Evolutionary conservation across 23 tunicate species (phyloP).

Genomic region (Diplosoma virens): DNA sequence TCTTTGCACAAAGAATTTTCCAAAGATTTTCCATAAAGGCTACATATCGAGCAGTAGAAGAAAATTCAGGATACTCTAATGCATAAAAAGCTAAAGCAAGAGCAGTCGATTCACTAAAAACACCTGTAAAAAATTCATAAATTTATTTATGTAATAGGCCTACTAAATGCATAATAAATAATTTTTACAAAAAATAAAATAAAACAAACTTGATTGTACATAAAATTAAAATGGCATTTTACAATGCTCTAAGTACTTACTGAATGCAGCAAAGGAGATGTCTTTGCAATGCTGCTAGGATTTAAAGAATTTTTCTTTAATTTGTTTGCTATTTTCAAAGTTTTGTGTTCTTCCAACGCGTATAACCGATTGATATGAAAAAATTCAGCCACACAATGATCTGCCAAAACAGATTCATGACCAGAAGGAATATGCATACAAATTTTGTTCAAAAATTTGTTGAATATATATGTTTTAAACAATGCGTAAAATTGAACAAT

Average conservation of each 20-base stretch:
- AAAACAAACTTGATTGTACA: no score
- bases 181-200: no score
- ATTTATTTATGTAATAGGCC: no score
- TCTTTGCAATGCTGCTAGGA: slow-evolving; percentile 17
- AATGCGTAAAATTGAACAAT: slow-evolving; percentile 13
- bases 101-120: slow-evolving; percentile 17
- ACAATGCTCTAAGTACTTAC: no score
- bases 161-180: no score
- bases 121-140: slow-evolving; percentile 6
- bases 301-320: slow-evolving; percentile 6
- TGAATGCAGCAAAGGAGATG: slow-evolving; percentile 25
- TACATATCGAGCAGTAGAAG: not conserved
- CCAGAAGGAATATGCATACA: not conserved
- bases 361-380: slow-evolving; percentile 2
- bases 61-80: not conserved
- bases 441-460: slow-evolving; percentile 4
- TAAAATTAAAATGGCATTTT: no score
- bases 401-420: not conserved
- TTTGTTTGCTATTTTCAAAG: slow-evolving; percentile 16
- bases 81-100: not conserved
- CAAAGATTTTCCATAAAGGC: not conserved
- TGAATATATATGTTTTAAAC: slow-evolving; percentile 16
- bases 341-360: slow-evolving; percentile 1
- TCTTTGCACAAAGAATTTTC: slow-evolving; percentile 2
- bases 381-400: not conserved